Percentiles rank a stretch among this genome's conserved stretches.
Evolutionary conservation across 1,140 invertebrate species (phyloP).

Genomic region (Drosophila fuyamai): DNA sequence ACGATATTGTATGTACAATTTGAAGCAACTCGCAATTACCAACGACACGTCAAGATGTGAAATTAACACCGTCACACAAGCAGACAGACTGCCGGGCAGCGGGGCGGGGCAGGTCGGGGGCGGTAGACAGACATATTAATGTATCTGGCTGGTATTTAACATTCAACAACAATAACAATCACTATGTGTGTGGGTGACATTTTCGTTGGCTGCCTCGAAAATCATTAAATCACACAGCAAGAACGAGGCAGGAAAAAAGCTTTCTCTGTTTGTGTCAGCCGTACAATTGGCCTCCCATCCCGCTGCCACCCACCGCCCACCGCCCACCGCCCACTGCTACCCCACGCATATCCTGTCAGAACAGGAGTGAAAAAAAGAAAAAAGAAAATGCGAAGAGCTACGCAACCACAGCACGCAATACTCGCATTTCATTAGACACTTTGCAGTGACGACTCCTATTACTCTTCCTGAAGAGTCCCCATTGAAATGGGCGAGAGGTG

Average conservation of each 20-base stretch:
- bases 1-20: conserved; percentile 66
- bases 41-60: conserved; percentile 83
- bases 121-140: conserved; percentile 74
- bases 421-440: conserved; percentile 83
- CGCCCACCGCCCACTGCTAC: conserved; percentile 4
- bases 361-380: conserved; percentile 1
- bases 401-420: conserved; percentile 81
- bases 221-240: conserved; percentile 77
- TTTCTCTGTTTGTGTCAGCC: conserved; percentile 76
- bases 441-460: conserved; percentile 80
- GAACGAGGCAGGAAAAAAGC: conserved; percentile 33
- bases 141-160: conserved; percentile 82
- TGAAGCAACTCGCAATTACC: conserved; percentile 80
- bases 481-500: background rate
- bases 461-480: conserved; percentile 54
- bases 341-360: conserved; percentile 70
- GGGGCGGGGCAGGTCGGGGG: conserved; percentile 17
- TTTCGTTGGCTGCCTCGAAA: conserved; percentile 64
- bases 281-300: conserved; percentile 67
- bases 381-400: conserved; percentile 58
- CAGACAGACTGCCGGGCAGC: conserved; percentile 33
- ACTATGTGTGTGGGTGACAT: conserved; percentile 63
- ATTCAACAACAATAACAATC: conserved; percentile 79
- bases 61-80: conserved; percentile 82
- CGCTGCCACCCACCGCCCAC: conserved; percentile 17